Conservation (phyloP, 2,797 vertebrate species). For the Gallinago nigripennis region DNA sequence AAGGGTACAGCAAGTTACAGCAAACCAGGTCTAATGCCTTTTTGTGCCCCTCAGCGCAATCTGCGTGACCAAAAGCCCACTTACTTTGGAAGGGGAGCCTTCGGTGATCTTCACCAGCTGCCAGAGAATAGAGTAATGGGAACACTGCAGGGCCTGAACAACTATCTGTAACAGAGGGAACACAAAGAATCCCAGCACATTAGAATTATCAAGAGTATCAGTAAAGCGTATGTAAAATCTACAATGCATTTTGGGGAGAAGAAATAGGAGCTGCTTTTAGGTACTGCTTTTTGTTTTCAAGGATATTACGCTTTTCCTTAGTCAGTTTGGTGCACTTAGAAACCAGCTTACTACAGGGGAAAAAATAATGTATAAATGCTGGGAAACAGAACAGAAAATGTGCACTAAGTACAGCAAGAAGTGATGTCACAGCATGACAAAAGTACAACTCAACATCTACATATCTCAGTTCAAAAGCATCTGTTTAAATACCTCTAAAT, state of each 20-base stretch:
- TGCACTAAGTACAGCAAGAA: not conserved
- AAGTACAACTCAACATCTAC: not conserved
- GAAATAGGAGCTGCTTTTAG: not conserved
- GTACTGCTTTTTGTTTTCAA: not conserved
- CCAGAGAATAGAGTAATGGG: conserved; percentile 99
- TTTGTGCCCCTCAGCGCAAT: not conserved
- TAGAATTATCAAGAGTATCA: not conserved
- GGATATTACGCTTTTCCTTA: not conserved
- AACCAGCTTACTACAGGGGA: not conserved
- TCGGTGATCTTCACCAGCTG: conserved; percentile 98
- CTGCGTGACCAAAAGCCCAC: conserved; percentile 37
- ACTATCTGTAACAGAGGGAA: conserved; percentile 85
- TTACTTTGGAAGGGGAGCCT: conserved; percentile 95
- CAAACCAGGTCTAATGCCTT: not conserved
- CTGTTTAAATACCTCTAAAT: not conserved
- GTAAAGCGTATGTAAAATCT: not conserved
- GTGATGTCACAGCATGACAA: not conserved
- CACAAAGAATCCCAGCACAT: not conserved
- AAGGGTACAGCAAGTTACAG: not conserved
- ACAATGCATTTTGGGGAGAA: not conserved
- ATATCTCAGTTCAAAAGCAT: not conserved
- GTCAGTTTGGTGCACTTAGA: not conserved
- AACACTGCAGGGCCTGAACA: conserved; percentile 97
- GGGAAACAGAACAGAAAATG: not conserved
- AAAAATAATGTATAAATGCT: not conserved